Conservation (phyloP, 2,797 vertebrate species). For the Netta rufina region DNA sequence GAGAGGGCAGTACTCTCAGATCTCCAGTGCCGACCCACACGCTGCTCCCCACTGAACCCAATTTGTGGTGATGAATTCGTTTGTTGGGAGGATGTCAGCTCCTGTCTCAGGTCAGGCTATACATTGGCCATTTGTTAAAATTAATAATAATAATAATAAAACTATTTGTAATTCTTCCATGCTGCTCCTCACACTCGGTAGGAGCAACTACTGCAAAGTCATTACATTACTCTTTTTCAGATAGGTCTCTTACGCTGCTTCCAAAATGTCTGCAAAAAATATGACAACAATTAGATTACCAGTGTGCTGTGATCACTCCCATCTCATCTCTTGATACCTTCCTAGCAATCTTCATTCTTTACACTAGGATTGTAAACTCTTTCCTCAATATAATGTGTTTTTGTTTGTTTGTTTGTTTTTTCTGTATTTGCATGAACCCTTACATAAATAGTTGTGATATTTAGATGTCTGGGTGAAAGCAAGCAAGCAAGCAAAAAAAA, state of each 20-base stretch:
- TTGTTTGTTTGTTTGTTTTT: too few relatives aligned
- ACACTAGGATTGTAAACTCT: neutral
- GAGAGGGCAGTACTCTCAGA: neutral
- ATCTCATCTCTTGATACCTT: neutral
- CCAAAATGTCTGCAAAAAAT: neutral
- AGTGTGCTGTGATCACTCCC: neutral
- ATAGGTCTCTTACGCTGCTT: neutral
- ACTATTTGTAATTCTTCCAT: neutral
- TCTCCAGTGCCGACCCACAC: neutral
- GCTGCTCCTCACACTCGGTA: too few relatives aligned
- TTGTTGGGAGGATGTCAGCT: slow-evolving; percentile 13
- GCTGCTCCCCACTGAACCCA: neutral
- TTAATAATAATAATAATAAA: too few relatives aligned
- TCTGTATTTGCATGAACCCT: neutral
- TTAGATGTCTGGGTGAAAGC: neutral
- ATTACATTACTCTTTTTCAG: neutral
- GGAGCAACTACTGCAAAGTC: neutral
- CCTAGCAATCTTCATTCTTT: neutral
- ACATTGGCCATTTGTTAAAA: neutral
- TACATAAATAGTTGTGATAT: neutral
- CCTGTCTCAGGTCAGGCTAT: neutral
- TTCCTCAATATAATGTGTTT: neutral
- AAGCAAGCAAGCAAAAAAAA: neutral
- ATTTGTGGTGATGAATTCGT: neutral
- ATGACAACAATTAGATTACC: neutral